These are phyloP conservation scores for Antedon mediterranea DNA, from an alignment of 53 echinoderm and acorn worm genomes.

Conservation along the genomic window DNA sequence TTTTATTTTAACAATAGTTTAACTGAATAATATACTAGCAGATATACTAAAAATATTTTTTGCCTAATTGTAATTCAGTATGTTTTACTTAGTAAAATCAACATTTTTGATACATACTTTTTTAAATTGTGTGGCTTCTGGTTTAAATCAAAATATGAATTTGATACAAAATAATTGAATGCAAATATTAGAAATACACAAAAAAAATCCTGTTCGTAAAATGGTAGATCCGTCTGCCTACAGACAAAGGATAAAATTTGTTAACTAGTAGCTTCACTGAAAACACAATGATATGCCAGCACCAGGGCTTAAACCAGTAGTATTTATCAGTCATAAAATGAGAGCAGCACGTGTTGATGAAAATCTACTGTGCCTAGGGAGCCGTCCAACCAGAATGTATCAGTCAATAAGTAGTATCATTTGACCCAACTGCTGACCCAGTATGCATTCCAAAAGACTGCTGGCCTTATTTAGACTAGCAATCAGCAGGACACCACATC, in stretches of 20 bases:
- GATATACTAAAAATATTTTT: too few species aligned
- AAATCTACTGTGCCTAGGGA: not conserved
- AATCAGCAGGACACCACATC: not conserved
- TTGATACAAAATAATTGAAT: too few species aligned
- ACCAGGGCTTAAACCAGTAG: not conserved
- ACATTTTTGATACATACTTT: too few species aligned
- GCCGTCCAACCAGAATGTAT: not conserved
- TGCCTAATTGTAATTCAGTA: too few species aligned
- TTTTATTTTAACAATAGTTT: too few species aligned
- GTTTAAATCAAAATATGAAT: too few species aligned
- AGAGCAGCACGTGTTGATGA: not conserved
- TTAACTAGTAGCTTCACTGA: not conserved
- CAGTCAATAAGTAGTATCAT: not conserved
- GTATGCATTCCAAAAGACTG: not conserved
- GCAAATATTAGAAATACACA: too few species aligned
- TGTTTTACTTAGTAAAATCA: too few species aligned
- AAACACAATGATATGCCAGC: not conserved
- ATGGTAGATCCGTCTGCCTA: not conserved
- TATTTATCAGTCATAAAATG: not conserved
- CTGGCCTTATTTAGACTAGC: not conserved
- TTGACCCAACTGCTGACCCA: not conserved
- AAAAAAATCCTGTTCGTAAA: not conserved
- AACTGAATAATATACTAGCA: too few species aligned
- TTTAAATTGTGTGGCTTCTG: too few species aligned
- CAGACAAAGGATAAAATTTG: not conserved